phyloP scores from a whole-genome alignment of 2,888 invertebrate species.

The Acanthosepion lycidas region DNA sequence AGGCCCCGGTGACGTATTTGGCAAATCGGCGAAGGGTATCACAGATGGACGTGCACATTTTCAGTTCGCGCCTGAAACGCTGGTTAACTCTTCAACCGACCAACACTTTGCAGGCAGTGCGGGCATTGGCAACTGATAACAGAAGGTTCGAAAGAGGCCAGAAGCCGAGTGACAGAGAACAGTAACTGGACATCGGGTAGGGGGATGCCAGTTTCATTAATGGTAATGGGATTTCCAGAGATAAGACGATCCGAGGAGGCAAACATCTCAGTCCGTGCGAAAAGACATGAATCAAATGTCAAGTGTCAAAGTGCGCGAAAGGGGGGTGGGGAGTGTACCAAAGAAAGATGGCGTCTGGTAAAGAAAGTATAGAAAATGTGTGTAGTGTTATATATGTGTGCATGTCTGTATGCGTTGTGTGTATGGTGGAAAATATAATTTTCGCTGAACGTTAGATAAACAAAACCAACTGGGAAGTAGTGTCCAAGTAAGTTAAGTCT shows the following conservation, averaged over 20 bases:
- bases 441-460: too few species aligned
- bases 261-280: neutral
- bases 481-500: too few species aligned
- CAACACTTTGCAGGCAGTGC: neutral
- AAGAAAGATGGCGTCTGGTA: neutral
- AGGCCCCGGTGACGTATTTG: too few species aligned
- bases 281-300: neutral
- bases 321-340: neutral
- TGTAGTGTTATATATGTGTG: neutral
- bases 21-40: neutral
- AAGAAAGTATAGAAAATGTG: neutral
- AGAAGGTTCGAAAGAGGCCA: neutral
- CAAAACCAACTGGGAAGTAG: too few species aligned
- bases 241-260: neutral
- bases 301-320: neutral
- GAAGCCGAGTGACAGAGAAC: neutral
- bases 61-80: neutral
- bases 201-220: neutral
- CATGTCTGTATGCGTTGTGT: too few species aligned
- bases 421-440: too few species aligned
- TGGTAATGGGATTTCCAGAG: neutral
- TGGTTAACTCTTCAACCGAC: neutral
- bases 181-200: neutral
- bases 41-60: neutral
- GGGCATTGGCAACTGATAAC: neutral